Evolutionary conservation across 1,140 invertebrate species (phyloP), one percentile per base, ranked within the genome.

Genomic region (Drosophila dunni): DNA sequence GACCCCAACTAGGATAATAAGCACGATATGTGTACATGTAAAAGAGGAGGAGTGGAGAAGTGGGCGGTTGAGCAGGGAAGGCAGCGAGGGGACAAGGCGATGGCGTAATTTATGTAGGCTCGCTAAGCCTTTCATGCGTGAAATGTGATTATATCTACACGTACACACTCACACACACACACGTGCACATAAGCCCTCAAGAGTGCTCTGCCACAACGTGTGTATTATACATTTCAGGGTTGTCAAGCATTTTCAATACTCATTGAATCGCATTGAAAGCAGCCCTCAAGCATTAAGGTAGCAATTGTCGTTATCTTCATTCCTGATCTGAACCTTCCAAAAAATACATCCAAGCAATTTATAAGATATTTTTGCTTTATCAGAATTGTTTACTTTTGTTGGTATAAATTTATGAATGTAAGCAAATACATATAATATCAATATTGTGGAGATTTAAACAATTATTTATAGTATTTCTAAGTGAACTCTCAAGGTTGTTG

Each of bases 81-180:
- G 24, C n/a, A 9, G 20, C 13, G 33, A 20, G 38, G 29, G 13
- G 61, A 29, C 46, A 60, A 53, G 77, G 64, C 81, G 78, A 84
- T 77, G 81, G 66, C 74, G 78, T 85, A 85, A 83, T 83, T 84
- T 84, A 85, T 81, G 81, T 74, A 85, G 77, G 75, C 78, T 29
- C 69, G 78, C 66, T 72, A 78, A 85, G 81, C 75, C 70, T 70
- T 81, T 85, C 82, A 85, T 71, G 81, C 81, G 81, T 85, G 64
- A 85, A 85, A 85, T 85, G 65, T 85, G 81, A 81, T 85, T 85
- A 85, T 85, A 81, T 85, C 69, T 85, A 38, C 53, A 29, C 24
- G 24, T 29, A 29, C 24, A 29, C 24, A 29, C 24, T 29, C 24
- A 29, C 24, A 29, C 4, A 29, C 24, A 29, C 24, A 29, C 24